Evolutionary conservation across 1,140 invertebrate genomes (phyloP).

Genomic region (Drosophila leontia): DNA sequence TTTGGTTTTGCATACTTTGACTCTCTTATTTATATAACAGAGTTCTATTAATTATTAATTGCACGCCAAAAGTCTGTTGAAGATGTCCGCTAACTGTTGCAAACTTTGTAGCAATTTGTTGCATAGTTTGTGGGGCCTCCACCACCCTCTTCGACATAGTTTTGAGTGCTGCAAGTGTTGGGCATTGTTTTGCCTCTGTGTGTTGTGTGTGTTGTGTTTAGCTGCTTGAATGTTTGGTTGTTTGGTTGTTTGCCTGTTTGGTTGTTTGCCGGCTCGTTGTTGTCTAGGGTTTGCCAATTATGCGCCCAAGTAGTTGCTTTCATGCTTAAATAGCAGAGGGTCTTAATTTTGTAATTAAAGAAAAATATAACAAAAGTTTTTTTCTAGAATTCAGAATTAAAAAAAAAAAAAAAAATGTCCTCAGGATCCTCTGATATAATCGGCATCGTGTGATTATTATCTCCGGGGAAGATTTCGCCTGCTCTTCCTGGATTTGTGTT

Average conservation of each 20-base stretch:
- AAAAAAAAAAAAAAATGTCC: constrained; percentile 3
- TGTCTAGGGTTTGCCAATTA: constrained; percentile 48
- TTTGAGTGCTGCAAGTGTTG: constrained; percentile 36
- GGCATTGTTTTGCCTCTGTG: constrained; percentile 11
- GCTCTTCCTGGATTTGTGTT: neutral
- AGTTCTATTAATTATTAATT: constrained; percentile 39
- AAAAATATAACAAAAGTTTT: neutral
- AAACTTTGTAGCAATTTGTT: constrained; percentile 39
- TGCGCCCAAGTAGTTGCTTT: constrained; percentile 33
- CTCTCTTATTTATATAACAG: constrained; percentile 18
- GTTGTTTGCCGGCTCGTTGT: constrained; percentile 31
- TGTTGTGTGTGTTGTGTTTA: neutral
- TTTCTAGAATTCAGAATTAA: no score
- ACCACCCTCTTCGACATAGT: constrained; percentile 10
- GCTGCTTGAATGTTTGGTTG: neutral
- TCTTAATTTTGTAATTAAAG: neutral
- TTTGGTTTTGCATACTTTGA: constrained; percentile 1
- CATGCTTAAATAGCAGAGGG: neutral
- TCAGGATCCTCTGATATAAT: neutral
- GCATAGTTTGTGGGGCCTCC: constrained; percentile 28
- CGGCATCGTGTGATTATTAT: neutral
- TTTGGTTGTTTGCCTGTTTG: constrained; percentile 15
- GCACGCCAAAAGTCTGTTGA: constrained; percentile 29
- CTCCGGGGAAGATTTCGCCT: neutral
- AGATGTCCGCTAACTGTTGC: constrained; percentile 40